phyloP scores from a whole-genome alignment of 2,888 invertebrate genomes.

The Hecatera dysodea region DNA sequence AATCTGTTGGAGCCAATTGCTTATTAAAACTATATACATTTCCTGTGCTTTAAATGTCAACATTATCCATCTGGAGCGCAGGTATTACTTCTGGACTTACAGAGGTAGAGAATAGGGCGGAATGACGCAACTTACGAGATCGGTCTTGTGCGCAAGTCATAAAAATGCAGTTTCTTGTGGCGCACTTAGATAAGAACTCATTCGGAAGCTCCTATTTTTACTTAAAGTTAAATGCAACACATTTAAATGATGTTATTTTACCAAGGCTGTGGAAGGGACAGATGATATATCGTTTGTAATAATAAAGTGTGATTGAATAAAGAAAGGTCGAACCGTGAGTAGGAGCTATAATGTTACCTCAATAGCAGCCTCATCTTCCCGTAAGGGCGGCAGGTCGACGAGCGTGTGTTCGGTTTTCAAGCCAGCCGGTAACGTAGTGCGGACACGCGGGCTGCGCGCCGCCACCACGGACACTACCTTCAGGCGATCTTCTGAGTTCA shows the following conservation, averaged over 20 bases:
- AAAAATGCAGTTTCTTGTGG: no score
- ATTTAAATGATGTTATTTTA: not conserved
- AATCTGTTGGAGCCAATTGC: constrained; percentile 81
- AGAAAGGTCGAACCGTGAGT: no score
- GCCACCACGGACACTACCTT: constrained; percentile 95
- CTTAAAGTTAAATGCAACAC: not conserved
- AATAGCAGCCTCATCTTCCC: constrained; percentile 82
- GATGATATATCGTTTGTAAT: no score
- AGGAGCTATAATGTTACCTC: constrained; percentile 73
- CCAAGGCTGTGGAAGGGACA: not conserved
- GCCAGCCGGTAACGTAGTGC: constrained; percentile 93
- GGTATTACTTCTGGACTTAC: not conserved
- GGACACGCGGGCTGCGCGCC: constrained; percentile 93
- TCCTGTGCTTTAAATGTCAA: not conserved
- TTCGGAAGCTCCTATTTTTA: no score
- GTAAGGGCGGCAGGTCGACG: constrained; percentile 80
- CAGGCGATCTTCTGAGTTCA: constrained; percentile 94
- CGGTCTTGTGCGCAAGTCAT: no score
- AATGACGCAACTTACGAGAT: no score
- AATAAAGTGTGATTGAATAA: not conserved
- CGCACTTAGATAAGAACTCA: no score
- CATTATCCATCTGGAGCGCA: not conserved
- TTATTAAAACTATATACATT: not conserved
- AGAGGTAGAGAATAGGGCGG: no score
- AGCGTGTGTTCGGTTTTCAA: constrained; percentile 86